Conservation (phyloP, 2,888 invertebrate species). For the Ectropis crepuscularia region DNA sequence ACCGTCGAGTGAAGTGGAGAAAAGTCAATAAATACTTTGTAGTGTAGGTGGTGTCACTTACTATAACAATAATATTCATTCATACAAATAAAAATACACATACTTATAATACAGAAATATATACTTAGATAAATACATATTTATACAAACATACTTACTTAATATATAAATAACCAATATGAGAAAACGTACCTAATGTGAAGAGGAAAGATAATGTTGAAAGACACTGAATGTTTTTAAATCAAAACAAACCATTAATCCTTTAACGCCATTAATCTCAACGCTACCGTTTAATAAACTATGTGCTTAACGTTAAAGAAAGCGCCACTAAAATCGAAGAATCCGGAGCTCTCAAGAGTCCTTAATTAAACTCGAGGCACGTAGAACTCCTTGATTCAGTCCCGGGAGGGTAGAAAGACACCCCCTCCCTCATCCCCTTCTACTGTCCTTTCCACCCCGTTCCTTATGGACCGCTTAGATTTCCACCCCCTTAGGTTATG, state of each 20-base stretch:
- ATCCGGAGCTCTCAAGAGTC: constrained; percentile 73
- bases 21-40: too few relatives aligned
- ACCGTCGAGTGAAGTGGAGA: too few relatives aligned
- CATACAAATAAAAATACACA: too few relatives aligned
- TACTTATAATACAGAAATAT: too few relatives aligned
- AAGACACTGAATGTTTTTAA: constrained; percentile 22
- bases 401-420: constrained; percentile 60
- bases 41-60: too few relatives aligned
- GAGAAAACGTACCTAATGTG: too few relatives aligned
- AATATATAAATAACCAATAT: too few relatives aligned
- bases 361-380: constrained; percentile 83
- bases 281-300: constrained; percentile 44
- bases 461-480: constrained; percentile 84
- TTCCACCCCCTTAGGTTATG: constrained; percentile 79
- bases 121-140: too few relatives aligned
- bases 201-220: too few relatives aligned
- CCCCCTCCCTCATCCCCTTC: constrained; percentile 48
- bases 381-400: constrained; percentile 84
- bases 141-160: too few relatives aligned
- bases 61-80: too few relatives aligned
- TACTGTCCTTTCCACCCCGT: constrained; percentile 58
- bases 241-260: constrained; percentile 40
- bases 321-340: constrained; percentile 81
- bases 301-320: constrained; percentile 64
- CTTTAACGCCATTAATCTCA: constrained; percentile 29